These are phyloP conservation scores for Gymnorhina tibicen DNA, from an alignment of 2,113 vertebrate genomes.

Conservation along the genomic window DNA sequence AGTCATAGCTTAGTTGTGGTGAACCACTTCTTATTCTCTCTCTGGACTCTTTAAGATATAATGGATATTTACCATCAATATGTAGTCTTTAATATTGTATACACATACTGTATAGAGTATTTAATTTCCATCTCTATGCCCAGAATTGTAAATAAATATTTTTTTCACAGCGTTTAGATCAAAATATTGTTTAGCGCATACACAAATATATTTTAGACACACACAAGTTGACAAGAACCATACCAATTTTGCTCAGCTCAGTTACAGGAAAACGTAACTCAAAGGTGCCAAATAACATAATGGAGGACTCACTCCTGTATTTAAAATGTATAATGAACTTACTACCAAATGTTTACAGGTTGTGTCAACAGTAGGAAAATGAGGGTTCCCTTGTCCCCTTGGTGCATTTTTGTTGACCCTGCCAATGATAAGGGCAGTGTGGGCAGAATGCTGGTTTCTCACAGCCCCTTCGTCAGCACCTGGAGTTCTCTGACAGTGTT, in stretches of 20 bases:
- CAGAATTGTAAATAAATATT: not conserved
- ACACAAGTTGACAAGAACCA: constrained; percentile 20
- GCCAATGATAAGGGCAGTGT: not conserved
- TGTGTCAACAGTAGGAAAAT: not conserved
- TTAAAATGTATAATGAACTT: not conserved
- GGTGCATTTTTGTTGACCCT: not conserved
- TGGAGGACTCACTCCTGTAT: not conserved
- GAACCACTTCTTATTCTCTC: not conserved
- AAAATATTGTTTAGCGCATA: constrained; percentile 3
- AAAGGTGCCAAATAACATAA: not conserved
- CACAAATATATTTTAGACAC: not conserved
- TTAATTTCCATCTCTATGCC: not conserved
- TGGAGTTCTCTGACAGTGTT: not conserved
- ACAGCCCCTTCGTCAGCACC: not conserved
- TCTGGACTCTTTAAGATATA: not conserved
- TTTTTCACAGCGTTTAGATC: constrained; percentile 37
- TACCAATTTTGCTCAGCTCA: not conserved
- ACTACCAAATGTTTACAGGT: not conserved
- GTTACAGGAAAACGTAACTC: not conserved
- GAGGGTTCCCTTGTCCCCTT: not conserved
- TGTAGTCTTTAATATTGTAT: not conserved
- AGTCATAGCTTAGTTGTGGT: not conserved
- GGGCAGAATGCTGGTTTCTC: not conserved
- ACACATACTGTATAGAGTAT: not conserved
- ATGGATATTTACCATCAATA: not conserved